Evolutionary conservation across 1,140 invertebrate species (phyloP).

Genomic region (Polyergus mexicanus): DNA sequence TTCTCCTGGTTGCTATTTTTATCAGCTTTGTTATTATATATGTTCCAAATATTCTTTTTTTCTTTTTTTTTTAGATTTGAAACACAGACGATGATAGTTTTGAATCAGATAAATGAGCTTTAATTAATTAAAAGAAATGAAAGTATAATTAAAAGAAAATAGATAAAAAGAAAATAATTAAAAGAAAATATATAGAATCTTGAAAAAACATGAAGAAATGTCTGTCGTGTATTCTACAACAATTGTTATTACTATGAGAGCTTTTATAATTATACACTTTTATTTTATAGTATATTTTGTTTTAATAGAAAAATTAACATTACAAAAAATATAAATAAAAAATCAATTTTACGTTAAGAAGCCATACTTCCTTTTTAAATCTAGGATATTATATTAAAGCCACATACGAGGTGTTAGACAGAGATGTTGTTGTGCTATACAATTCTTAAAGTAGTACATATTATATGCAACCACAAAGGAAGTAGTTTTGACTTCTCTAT

Average conservation of each 20-base stretch:
- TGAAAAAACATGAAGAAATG: neutral
- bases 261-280: neutral
- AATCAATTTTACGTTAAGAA: no score
- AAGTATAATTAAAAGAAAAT: neutral
- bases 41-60: neutral
- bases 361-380: no score
- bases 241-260: neutral
- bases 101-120: neutral
- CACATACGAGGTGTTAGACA: no score
- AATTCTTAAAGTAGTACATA: no score
- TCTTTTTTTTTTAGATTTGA: neutral
- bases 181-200: neutral
- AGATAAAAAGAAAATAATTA: neutral
- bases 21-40: slow-evolving; percentile 7
- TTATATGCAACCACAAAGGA: no score
- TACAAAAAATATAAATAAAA: no score
- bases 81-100: neutral
- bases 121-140: neutral
- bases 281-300: neutral
- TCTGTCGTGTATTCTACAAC: neutral
- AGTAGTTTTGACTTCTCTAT: no score
- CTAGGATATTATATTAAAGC: no score
- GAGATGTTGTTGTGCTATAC: no score
- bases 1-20: neutral
- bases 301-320: neutral